phyloP scores from a whole-genome alignment of 2,113 vertebrate species.

The Dissostichus mawsoni region DNA sequence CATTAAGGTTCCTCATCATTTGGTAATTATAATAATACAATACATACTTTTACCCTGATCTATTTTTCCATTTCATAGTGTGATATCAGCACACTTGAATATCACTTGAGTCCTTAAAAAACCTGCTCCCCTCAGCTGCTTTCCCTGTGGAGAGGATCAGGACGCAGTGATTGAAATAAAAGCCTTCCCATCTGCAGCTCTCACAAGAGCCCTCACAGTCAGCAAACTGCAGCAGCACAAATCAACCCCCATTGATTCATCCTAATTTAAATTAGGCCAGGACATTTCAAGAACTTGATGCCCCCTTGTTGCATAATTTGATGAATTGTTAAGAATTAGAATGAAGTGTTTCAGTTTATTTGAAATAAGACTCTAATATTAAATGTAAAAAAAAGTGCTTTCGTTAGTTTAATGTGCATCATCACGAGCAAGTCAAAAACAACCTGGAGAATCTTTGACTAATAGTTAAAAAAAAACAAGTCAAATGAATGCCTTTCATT shows the following conservation, averaged over 20 bases:
- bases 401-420: background rate
- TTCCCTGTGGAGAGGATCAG: slow-evolving; percentile 50
- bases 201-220: slow-evolving; percentile 54
- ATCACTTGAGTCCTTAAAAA: slow-evolving; percentile 17
- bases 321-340: background rate
- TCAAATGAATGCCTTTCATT: background rate
- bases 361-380: background rate
- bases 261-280: slow-evolving; percentile 27
- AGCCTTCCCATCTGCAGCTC: slow-evolving; percentile 54
- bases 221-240: slow-evolving; percentile 21
- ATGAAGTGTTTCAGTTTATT: background rate
- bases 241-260: slow-evolving; percentile 34
- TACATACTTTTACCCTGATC: slow-evolving; percentile 9
- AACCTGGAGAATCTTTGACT: background rate
- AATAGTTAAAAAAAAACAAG: background rate
- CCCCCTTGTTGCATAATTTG: background rate
- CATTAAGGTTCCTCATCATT: background rate
- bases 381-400: background rate
- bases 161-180: slow-evolving; percentile 59
- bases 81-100: slow-evolving; percentile 13
- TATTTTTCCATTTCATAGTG: slow-evolving; percentile 30
- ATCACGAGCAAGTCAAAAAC: background rate
- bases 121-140: slow-evolving; percentile 24
- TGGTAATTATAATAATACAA: background rate
- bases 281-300: slow-evolving; percentile 9